phyloP scores from a whole-genome alignment of 2,888 invertebrate genomes.

The Zhuqinia jingwanae region DNA sequence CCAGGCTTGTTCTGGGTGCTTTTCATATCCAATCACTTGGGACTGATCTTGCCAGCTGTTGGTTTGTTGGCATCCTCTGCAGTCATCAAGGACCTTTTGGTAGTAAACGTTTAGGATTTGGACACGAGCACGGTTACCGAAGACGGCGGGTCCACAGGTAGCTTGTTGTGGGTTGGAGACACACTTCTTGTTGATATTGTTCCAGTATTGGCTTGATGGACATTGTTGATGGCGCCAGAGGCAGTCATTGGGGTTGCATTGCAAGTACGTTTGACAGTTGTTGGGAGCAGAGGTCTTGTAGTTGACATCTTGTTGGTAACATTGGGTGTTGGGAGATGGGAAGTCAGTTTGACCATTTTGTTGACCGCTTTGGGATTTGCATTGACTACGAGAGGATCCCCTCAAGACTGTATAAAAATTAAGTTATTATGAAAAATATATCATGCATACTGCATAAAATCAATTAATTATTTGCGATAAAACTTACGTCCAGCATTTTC shows the following conservation, averaged over 20 bases:
- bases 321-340: conserved; percentile 22
- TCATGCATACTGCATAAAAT: neutral
- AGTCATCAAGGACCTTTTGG: conserved; percentile 61
- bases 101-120: conserved; percentile 59
- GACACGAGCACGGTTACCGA: conserved; percentile 31
- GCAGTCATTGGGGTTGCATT: conserved; percentile 52
- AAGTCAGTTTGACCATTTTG: conserved; percentile 40
- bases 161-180: conserved; percentile 26
- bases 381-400: conserved; percentile 8
- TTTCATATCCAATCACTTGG: conserved; percentile 53
- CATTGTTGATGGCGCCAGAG: conserved; percentile 40
- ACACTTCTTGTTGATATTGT: conserved; percentile 39
- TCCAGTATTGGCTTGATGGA: conserved; percentile 49
- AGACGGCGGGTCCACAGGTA: conserved; percentile 52
- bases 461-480: no score
- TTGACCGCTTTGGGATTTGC: conserved; percentile 32
- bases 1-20: conserved; percentile 40
- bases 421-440: neutral
- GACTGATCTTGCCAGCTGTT: conserved; percentile 33
- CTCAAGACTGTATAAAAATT: conserved; percentile 43
- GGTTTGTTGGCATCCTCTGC: conserved; percentile 38
- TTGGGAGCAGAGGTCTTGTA: conserved; percentile 27
- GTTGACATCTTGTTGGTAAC: conserved; percentile 47
- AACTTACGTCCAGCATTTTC: conserved; percentile 49
- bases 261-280: conserved; percentile 52